A percentile compares a stretch with the other conserved stretches of the same genome.
phyloP scores from a whole-genome alignment of 2,888 invertebrate species.

The Leucania comma region DNA sequence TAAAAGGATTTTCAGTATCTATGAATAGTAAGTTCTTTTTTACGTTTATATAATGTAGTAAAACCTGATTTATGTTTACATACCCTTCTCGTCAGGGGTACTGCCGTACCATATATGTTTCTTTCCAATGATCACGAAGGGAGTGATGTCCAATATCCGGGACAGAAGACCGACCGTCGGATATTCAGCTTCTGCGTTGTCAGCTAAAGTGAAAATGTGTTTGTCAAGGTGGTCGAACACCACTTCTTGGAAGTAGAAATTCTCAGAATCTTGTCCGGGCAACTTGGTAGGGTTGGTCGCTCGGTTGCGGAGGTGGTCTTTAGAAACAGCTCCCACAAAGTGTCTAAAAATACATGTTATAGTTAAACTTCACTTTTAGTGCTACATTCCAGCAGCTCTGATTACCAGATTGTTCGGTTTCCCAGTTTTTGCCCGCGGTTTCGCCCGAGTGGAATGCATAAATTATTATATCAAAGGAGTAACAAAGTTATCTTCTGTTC shows the following conservation, averaged over 20 bases:
- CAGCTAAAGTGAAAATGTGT: slow-evolving; percentile 91
- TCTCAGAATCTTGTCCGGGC: slow-evolving; percentile 67
- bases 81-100: not conserved
- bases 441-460: no score
- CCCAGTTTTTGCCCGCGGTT: no score
- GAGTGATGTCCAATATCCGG: slow-evolving; percentile 93
- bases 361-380: no score
- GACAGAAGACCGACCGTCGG: slow-evolving; percentile 93
- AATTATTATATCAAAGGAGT: no score
- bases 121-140: slow-evolving; percentile 92
- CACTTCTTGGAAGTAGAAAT: slow-evolving; percentile 69
- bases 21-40: not conserved
- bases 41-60: no score
- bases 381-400: no score
- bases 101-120: slow-evolving; percentile 32
- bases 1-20: not conserved
- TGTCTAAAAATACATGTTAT: slow-evolving; percentile 30
- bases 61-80: not conserved
- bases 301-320: slow-evolving; percentile 89
- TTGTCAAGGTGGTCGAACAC: slow-evolving; percentile 90
- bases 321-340: slow-evolving; percentile 67
- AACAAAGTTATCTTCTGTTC: no score
- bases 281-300: slow-evolving; percentile 66
- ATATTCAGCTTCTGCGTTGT: slow-evolving; percentile 56
- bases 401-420: not conserved